These are phyloP conservation scores for Falco concolor DNA, from an alignment of 2,797 vertebrate genomes.

Conservation along the genomic window DNA sequence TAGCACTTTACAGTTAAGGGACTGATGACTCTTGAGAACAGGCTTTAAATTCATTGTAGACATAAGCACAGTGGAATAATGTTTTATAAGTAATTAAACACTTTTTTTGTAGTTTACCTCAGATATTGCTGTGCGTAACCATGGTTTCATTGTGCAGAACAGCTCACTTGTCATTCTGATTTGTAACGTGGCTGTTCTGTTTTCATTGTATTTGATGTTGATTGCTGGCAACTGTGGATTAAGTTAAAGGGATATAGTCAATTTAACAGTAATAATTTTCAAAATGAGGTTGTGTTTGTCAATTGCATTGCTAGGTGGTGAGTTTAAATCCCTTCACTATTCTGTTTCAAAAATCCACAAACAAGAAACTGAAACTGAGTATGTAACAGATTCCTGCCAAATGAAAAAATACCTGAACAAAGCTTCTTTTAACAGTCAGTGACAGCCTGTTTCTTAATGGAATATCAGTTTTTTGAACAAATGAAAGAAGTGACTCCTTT, in stretches of 20 bases:
- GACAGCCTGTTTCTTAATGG: neutral
- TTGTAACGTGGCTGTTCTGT: neutral
- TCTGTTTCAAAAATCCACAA: neutral
- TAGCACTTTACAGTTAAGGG: neutral
- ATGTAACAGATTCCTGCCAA: neutral
- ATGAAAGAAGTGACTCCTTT: neutral
- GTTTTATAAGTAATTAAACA: neutral
- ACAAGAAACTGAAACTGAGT: neutral
- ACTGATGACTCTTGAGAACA: neutral
- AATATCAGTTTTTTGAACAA: neutral
- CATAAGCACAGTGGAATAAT: neutral
- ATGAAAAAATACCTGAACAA: neutral
- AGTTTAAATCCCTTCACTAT: neutral
- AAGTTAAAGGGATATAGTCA: neutral
- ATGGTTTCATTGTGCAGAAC: constrained; percentile 5
- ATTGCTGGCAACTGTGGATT: neutral
- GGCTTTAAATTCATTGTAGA: neutral
- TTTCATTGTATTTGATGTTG: neutral
- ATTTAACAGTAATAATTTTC: neutral
- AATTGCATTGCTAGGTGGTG: neutral
- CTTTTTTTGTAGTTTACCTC: neutral
- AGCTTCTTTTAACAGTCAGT: neutral
- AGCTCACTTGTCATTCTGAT: neutral
- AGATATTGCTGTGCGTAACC: neutral
- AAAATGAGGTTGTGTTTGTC: neutral